These are phyloP conservation scores for Lucifuga dentata DNA, from an alignment of 2,113 vertebrate species.

Conservation along the genomic window DNA sequence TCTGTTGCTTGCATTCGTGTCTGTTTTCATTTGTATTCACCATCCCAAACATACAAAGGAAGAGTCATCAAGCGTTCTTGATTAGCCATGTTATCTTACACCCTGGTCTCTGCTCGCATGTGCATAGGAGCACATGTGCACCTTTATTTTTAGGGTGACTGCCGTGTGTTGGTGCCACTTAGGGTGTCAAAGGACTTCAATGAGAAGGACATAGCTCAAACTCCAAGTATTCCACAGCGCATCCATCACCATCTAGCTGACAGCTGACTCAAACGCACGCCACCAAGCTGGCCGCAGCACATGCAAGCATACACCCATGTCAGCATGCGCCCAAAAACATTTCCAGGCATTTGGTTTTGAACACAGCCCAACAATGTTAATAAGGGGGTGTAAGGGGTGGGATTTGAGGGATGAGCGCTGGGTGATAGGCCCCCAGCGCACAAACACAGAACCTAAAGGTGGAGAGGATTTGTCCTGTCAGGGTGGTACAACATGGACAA, in stretches of 20 bases:
- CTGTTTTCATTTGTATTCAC: conserved; percentile 13
- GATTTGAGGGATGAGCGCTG: conserved; percentile 27
- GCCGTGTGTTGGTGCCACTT: conserved; percentile 56
- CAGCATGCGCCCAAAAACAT: conserved; percentile 55
- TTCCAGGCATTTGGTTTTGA: conserved; percentile 73
- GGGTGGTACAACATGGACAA: conserved; percentile 14
- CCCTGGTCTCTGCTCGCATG: conserved; percentile 41
- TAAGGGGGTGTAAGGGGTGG: conserved; percentile 49
- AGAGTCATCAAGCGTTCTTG: conserved; percentile 22
- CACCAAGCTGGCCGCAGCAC: conserved; percentile 9
- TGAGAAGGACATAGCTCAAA: conserved; percentile 80
- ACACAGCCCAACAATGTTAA: conserved; percentile 75
- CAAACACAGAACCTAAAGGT: conserved; percentile 36
- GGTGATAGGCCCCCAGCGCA: conserved; percentile 36
- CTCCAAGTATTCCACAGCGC: conserved; percentile 80
- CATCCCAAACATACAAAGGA: background rate
- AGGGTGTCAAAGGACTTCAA: conserved; percentile 67
- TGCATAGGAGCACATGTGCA: conserved; percentile 42
- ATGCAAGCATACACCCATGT: conserved; percentile 48
- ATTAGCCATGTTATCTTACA: conserved; percentile 55
- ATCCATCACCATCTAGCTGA: conserved; percentile 72
- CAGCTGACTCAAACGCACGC: conserved; percentile 66
- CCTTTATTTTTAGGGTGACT: conserved; percentile 79
- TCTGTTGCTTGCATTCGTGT: background rate
- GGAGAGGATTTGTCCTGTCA: conserved; percentile 51